phyloP scores from a whole-genome alignment of 2,797 vertebrate genomes.

The Gadopsis marmoratus region DNA sequence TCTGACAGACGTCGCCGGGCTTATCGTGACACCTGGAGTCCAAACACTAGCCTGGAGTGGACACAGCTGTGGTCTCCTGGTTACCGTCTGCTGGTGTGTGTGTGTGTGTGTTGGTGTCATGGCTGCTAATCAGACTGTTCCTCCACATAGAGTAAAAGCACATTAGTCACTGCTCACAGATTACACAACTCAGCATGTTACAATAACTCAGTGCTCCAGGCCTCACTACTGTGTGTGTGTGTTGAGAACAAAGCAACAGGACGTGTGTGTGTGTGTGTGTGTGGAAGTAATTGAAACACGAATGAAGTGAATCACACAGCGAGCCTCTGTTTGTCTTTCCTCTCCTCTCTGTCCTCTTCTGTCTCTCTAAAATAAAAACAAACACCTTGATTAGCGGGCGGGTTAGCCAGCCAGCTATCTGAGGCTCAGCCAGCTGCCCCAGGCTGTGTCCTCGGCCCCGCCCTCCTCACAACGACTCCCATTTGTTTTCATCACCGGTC shows the following conservation, averaged over 20 bases:
- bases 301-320: neutral
- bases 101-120: conserved; percentile 28
- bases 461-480: neutral
- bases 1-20: no score
- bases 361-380: conserved; percentile 25
- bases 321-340: neutral
- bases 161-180: conserved; percentile 46
- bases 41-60: neutral
- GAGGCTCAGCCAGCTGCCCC: neutral
- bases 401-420: neutral
- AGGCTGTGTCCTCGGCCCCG: neutral
- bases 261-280: conserved; percentile 25
- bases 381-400: conserved; percentile 35
- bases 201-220: conserved; percentile 23
- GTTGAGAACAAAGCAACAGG: conserved; percentile 47
- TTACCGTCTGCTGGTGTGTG: conserved; percentile 13
- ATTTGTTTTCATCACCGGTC: conserved; percentile 22
- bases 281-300: neutral
- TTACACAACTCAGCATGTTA: conserved; percentile 47
- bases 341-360: neutral
- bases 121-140: conserved; percentile 40
- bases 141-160: conserved; percentile 54
- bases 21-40: no score
- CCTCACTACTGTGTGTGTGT: conserved; percentile 10
- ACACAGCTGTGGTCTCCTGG: conserved; percentile 1